A percentile compares a stretch with the other conserved stretches of the same genome.
phyloP scores from a whole-genome alignment of 2,888 invertebrate species.

The Dynastes tityus region DNA sequence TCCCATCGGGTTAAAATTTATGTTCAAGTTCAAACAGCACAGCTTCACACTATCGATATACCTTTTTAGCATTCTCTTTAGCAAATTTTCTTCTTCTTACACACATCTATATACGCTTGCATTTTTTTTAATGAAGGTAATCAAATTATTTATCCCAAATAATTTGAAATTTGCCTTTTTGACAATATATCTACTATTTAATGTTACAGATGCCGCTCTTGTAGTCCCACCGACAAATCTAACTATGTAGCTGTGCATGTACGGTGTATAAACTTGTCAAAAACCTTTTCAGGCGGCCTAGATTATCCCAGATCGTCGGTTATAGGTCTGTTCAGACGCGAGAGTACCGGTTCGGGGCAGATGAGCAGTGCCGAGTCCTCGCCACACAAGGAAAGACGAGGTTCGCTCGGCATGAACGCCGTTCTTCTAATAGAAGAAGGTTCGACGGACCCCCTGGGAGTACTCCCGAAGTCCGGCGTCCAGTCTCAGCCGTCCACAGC shows the following conservation, averaged over 20 bases:
- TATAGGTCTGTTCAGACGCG: slow-evolving; percentile 90
- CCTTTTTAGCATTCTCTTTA: no score
- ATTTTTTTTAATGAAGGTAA: slow-evolving; percentile 1
- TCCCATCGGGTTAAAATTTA: no score
- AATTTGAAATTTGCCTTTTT: not conserved
- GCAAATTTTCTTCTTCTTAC: not conserved
- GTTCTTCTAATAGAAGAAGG: slow-evolving; percentile 77
- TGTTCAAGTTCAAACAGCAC: no score
- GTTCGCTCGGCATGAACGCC: slow-evolving; percentile 66
- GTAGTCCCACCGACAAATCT: slow-evolving; percentile 15
- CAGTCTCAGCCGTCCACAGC: slow-evolving; percentile 70
- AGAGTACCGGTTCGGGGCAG: slow-evolving; percentile 83
- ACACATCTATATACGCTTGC: no score
- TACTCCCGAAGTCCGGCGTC: slow-evolving; percentile 64
- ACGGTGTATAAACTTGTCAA: slow-evolving; percentile 27
- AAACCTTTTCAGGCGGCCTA: slow-evolving; percentile 79
- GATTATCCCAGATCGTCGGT: slow-evolving; percentile 92
- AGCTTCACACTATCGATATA: no score
- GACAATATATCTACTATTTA: slow-evolving; percentile 5
- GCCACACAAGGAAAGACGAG: slow-evolving; percentile 66
- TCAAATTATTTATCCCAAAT: not conserved
- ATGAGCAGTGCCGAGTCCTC: slow-evolving; percentile 71
- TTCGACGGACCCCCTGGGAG: slow-evolving; percentile 66
- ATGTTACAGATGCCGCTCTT: slow-evolving; percentile 33
- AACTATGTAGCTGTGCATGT: slow-evolving; percentile 27